Percentiles rank a stretch among this genome's conserved stretches.
Conservation (phyloP, 2,888 invertebrate genomes). For the Pyrrhosoma nymphula region DNA sequence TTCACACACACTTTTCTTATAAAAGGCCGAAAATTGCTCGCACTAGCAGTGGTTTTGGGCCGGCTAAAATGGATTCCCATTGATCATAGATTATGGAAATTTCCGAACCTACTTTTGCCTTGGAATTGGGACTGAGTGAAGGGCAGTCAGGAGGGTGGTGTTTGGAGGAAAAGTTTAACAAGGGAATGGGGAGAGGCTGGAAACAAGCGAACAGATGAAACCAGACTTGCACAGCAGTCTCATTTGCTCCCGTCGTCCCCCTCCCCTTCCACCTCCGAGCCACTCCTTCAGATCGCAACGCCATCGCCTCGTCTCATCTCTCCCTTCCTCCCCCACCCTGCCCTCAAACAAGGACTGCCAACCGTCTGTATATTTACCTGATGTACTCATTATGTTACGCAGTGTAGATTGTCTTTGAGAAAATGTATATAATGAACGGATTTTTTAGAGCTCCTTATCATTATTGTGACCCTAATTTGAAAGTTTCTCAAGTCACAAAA, state of each 20-base stretch:
- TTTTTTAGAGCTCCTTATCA: too few species aligned
- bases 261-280: not conserved
- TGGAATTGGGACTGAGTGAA: not conserved
- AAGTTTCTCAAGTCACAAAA: too few species aligned
- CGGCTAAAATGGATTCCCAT: not conserved
- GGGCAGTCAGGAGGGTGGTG: not conserved
- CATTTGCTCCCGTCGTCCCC: not conserved
- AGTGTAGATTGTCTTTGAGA: too few species aligned
- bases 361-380: too few species aligned
- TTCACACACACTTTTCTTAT: not conserved
- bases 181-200: not conserved
- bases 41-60: not conserved
- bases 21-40: not conserved
- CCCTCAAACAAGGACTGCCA: not conserved
- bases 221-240: not conserved
- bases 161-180: not conserved
- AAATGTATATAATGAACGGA: too few species aligned
- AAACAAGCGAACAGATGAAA: not conserved
- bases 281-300: not conserved
- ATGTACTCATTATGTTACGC: too few species aligned
- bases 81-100: constrained; percentile 6
- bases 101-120: not conserved
- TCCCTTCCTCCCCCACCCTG: not conserved
- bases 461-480: too few species aligned
- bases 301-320: not conserved